Evolutionary conservation across 2,888 invertebrate genomes (phyloP), one percentile per base, ranked within the genome.

Genomic region (Bembecia ichneumoniformis): DNA sequence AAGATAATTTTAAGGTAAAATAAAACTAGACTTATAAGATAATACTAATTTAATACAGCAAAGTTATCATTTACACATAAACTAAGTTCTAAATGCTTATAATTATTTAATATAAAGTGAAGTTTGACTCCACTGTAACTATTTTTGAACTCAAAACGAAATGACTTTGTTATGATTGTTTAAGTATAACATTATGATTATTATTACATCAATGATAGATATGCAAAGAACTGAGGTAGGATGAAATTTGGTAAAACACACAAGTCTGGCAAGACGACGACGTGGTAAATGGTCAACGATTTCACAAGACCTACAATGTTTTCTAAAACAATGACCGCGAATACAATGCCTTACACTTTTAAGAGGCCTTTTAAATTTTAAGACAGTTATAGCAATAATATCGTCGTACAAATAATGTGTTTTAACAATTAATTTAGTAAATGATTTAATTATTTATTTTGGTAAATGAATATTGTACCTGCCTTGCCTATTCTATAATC

Each of bases 1-100:
- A 40, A 0, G 40, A n/a, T 40, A 14, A 40, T 40, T 28, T 9
- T 28, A 11, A 40, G 40, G 40, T 9, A 14, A 58, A 74, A 63
- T 71, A 56, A 72, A 74, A 72, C 61, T 58, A 58, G 44, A 62
- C 60, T 63, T 64, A 28, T 68, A 63, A 71, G 67, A 72, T 81
- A 76, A 71, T 77, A 74, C 78, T 82, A 82, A 67, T 82, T 82
- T 84, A 84, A 79, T 84, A 82, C 79, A 82, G 63, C 76, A 77
- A 74, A 71, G 74, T 74, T 69, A 79, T 71, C 67, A 81, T 77
- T 76, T 80, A 80, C 74, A 82, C 71, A 74, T 68, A 70, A 61
- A 63, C 68, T 75, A 74, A 44, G 63, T 56, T 60, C 65, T 72
- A 74, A 63, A 54, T 61, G 65, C 60, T 53, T 48, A 66, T 60